Base-by-base conservation (phyloP, 2,113 vertebrate genomes). In the Cranoglanis bouderius region DNA sequence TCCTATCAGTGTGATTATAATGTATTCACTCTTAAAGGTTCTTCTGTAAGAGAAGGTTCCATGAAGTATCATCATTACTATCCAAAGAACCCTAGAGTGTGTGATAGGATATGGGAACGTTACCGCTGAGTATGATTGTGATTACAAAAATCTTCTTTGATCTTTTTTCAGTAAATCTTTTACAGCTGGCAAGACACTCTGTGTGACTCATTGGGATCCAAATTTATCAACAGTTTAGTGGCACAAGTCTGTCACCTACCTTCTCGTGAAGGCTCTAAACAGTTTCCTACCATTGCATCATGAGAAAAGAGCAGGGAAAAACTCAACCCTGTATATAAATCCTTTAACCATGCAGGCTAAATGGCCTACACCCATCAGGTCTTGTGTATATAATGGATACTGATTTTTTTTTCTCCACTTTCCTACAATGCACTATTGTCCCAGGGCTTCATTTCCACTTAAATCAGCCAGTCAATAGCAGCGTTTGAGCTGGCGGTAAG, bases 221-320 rank as follows among this genome's bases (percentile, higher is more conserved):
- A 61, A 87, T 81, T 65, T 38, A 81, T 72, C 63, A 53, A n/a
- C 65, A 82, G 16, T 85, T 87, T 78, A 46, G 29, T 72, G 61
- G 59, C 59, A 61, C 65, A 67, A 55, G 70, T 29, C 67, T 85
- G 85, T 89, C 63, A 57, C 38, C 40, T 78, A 75, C 78, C 7
- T 32, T 82, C 65, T 86, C 59, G 59, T 85, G 40, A 91, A 72
- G 26, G n/a, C 35, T 55, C 59, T 57, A 70, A 63, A 80, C 38
- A 26, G 43, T 91, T 91, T 87, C 89, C 57, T 77, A 35, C 35
- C 46, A 8, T 91, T 91, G 91, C 91, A 90, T 91, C 91, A 91
- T 82, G 67, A 82, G 46, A 82, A 67, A 46, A 82, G 63, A 74
- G 49, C 43, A 35, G 6, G 63, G 75, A 80, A 88, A 49, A 82